phyloP scores from a whole-genome alignment of 1,140 invertebrate species.

The Cylas formicarius region DNA sequence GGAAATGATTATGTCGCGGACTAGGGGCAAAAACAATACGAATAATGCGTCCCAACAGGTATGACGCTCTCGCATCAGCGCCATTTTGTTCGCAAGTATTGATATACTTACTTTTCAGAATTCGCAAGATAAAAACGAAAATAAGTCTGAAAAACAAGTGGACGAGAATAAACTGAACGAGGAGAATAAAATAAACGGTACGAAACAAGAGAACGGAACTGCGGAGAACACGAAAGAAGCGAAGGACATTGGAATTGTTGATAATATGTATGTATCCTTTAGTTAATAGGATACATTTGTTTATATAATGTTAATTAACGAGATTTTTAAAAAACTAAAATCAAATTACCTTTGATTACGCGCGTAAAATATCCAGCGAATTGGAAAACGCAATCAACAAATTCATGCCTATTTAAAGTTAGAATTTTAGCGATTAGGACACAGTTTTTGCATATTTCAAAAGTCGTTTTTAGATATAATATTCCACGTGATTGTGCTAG shows the following conservation, averaged over 20 bases:
- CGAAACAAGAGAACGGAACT: slow-evolving; percentile 37
- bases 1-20: slow-evolving; percentile 77
- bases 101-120: slow-evolving; percentile 21
- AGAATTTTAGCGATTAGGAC: too few species aligned
- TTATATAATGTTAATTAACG: too few species aligned
- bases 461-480: too few species aligned
- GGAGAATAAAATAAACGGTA: slow-evolving; percentile 35
- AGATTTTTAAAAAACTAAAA: too few species aligned
- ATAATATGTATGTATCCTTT: slow-evolving; percentile 39
- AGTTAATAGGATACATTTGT: slow-evolving; percentile 15
- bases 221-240: slow-evolving; percentile 31
- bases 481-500: too few species aligned
- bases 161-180: slow-evolving; percentile 28
- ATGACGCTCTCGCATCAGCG: slow-evolving; percentile 22
- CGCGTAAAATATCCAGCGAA: too few species aligned
- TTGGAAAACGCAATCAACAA: too few species aligned
- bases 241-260: slow-evolving; percentile 35
- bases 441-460: too few species aligned
- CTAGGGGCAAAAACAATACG: slow-evolving; percentile 57
- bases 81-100: slow-evolving; percentile 17
- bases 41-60: slow-evolving; percentile 46
- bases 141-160: slow-evolving; percentile 32
- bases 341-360: too few species aligned
- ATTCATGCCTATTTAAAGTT: too few species aligned
- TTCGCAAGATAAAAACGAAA: slow-evolving; percentile 40